Evolutionary conservation across 2,797 vertebrate genomes (phyloP).

Genomic region (Pteronotus mesoamericanus): DNA sequence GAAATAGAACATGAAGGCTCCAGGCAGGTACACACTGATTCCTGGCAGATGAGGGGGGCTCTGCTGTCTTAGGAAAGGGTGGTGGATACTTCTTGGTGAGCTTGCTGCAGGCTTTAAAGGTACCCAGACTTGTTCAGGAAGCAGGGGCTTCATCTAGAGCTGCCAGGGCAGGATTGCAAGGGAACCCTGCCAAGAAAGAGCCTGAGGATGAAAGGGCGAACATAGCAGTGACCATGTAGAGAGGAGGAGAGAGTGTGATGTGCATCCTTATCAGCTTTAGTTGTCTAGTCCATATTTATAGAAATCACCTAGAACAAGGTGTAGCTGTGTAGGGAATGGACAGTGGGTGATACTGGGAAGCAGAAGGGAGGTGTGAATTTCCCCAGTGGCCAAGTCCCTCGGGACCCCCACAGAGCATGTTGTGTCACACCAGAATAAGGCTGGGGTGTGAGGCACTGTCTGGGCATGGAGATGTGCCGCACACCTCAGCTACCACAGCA

Average conservation of each 20-base stretch:
- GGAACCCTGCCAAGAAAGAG: background rate
- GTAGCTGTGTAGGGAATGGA: background rate
- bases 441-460: too few relatives aligned
- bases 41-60: background rate
- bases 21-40: background rate
- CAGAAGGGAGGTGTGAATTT: background rate
- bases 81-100: background rate
- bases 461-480: background rate
- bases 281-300: background rate
- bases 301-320: background rate
- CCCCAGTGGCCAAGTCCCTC: background rate
- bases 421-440: background rate
- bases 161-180: background rate
- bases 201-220: background rate
- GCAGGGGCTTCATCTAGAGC: background rate
- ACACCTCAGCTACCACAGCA: background rate
- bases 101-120: background rate
- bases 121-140: background rate
- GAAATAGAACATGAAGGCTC: background rate
- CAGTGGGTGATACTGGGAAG: background rate
- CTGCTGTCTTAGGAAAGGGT: background rate
- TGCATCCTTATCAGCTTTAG: background rate
- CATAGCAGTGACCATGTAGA: background rate
- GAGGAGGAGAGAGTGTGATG: background rate
- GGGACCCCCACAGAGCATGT: accelerated